A percentile compares a stretch with the other conserved stretches of the same genome.
These are phyloP conservation scores for Acheta domesticus DNA, from an alignment of 2,888 invertebrate species.

Conservation along the genomic window DNA sequence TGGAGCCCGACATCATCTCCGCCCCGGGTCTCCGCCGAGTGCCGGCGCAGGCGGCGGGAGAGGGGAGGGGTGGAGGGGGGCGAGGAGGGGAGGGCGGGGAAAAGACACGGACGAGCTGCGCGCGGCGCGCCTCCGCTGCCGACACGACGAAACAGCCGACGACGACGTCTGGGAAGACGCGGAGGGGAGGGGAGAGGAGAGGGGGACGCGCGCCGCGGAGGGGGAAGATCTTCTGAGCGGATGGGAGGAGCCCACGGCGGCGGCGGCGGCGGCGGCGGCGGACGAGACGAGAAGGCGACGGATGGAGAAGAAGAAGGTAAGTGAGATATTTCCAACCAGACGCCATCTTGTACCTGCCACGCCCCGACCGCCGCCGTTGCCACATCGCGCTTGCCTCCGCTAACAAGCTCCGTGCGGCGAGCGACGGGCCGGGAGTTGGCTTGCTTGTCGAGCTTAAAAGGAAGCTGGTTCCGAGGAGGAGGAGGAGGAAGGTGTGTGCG, in stretches of 20 bases:
- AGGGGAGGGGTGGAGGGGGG: too few relatives aligned
- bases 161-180: neutral
- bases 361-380: conserved; percentile 23
- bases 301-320: neutral
- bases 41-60: too few relatives aligned
- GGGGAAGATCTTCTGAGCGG: neutral
- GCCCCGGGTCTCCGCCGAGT: too few relatives aligned
- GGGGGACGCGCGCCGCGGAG: neutral
- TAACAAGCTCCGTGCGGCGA: neutral
- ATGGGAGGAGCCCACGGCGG: neutral
- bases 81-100: too few relatives aligned
- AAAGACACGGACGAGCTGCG: too few relatives aligned
- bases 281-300: neutral
- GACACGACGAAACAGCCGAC: too few relatives aligned
- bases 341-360: conserved; percentile 30
- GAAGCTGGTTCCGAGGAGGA: neutral
- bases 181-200: neutral
- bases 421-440: neutral
- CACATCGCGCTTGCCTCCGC: conserved; percentile 18
- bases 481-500: neutral
- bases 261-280: neutral
- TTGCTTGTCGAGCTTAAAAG: conserved; percentile 2
- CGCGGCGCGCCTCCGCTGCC: too few relatives aligned
- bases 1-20: too few relatives aligned
- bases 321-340: conserved; percentile 10